Evolutionary conservation across 2,888 invertebrate species (phyloP).

Genomic region (Ophion costatus): DNA sequence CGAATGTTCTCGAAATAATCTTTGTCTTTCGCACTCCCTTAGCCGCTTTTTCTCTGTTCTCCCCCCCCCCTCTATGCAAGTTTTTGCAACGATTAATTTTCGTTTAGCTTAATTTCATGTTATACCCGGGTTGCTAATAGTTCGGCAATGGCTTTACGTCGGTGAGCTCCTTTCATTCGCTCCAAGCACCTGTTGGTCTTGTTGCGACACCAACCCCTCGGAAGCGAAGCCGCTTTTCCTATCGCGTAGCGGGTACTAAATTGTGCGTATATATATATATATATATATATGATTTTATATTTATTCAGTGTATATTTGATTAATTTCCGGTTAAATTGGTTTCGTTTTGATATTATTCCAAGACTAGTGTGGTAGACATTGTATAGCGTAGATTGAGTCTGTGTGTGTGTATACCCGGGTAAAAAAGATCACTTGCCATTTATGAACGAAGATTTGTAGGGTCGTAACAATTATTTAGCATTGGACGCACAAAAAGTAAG

Average conservation of each 20-base stretch:
- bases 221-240: slow-evolving; percentile 38
- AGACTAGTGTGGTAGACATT: neutral
- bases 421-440: neutral
- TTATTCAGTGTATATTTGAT: neutral
- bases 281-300: neutral
- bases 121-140: slow-evolving; percentile 52
- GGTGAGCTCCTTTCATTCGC: slow-evolving; percentile 39
- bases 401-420: neutral
- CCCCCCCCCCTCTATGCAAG: slow-evolving; percentile 44
- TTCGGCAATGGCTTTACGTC: slow-evolving; percentile 41
- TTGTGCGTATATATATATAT: neutral
- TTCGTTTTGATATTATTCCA: slow-evolving; percentile 14
- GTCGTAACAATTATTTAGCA: neutral
- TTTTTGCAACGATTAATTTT: slow-evolving; percentile 73
- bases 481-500: no score
- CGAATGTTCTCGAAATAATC: no score
- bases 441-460: neutral
- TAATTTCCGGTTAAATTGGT: slow-evolving; percentile 66
- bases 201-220: slow-evolving; percentile 23
- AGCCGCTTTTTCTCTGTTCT: slow-evolving; percentile 10
- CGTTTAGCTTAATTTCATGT: slow-evolving; percentile 74
- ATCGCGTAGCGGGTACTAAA: slow-evolving; percentile 32
- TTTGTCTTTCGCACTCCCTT: neutral
- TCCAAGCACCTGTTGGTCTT: slow-evolving; percentile 30
- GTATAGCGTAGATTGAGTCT: neutral